Evolutionary conservation across 1,140 invertebrate species (phyloP), one percentile per base, ranked within the genome.

Genomic region (Periplaneta americana): DNA sequence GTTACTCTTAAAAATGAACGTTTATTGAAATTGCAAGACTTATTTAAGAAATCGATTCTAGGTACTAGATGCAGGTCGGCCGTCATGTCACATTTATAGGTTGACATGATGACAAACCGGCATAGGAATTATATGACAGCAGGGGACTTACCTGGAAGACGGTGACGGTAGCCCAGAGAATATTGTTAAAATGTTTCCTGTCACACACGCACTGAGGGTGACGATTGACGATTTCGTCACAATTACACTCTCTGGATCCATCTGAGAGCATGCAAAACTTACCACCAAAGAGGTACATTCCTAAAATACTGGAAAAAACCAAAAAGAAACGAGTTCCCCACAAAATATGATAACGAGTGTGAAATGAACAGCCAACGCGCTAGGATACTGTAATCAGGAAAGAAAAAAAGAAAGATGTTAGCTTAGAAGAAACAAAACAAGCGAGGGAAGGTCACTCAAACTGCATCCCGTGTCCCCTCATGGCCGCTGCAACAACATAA

Each of bases 281-380:
- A 95, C 97, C 97, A 90, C 97, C 97, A 93, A 99, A 99, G 90
- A 98, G 95, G 93, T 98, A 97, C 96, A 98, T 98, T 91, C 97
- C 97, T 91, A 98, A 95, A 91, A 97, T 97, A 94, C 96, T 98
- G 95, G 89, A 90, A 91, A n/a, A 79, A 82, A 28, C 57, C 22
- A 79, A 33, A 82, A 37, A 82, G 37, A 80, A 66, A 36, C 76
- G 34, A 28, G 48, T 66, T 66, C 11, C n/a, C 48, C 48, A 66
- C 48, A 66, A 66, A 28, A 66, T 66, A n/a, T 66, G 48, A 66
- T 28, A 66, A 66, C 6, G 11, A 66, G 48, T 66, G 48, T 66
- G 13, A n/a, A 66, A 66, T 66, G 22, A 66, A 66, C 48, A n/a
- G 48, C 48, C n/a, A 57, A 57, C 17, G 48, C 5, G 5, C 22